phyloP scores from a whole-genome alignment of 2,888 invertebrate genomes.

The Megastigmus dorsalis region DNA sequence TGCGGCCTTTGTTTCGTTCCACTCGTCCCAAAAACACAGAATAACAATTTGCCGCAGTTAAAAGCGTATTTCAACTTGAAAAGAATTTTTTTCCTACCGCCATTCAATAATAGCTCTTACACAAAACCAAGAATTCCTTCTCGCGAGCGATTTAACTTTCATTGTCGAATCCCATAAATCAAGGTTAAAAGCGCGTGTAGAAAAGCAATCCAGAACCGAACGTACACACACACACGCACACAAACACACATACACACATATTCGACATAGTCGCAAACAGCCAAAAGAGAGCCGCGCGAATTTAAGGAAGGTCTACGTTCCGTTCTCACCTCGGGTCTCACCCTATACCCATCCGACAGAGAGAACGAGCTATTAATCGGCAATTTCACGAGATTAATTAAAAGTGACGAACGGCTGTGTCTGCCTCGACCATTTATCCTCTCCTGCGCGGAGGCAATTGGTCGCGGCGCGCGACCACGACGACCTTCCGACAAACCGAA shows the following conservation, averaged over 20 bases:
- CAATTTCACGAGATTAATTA: conserved; percentile 50
- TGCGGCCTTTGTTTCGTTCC: no score
- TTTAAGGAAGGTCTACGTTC: background rate
- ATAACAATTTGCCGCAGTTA: no score
- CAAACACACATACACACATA: no score
- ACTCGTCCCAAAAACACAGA: no score
- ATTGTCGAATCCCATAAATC: conserved; percentile 6
- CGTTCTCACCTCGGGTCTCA: background rate
- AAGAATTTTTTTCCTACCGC: no score
- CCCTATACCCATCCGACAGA: background rate
- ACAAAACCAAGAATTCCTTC: background rate
- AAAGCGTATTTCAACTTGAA: no score
- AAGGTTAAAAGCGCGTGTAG: background rate
- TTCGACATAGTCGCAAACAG: background rate
- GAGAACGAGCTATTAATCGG: conserved; percentile 16
- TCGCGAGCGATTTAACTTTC: background rate
- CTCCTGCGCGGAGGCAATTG: conserved; percentile 21
- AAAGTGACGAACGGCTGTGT: conserved; percentile 40
- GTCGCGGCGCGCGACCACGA: conserved; percentile 6
- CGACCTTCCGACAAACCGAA: no score
- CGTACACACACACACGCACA: no score
- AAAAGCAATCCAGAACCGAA: no score
- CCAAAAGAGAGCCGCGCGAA: background rate
- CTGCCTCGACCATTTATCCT: conserved; percentile 33
- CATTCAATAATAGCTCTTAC: no score